Base-by-base conservation (phyloP, 1,140 invertebrate species). In the Aphelenchoides fujianensis region DNA sequence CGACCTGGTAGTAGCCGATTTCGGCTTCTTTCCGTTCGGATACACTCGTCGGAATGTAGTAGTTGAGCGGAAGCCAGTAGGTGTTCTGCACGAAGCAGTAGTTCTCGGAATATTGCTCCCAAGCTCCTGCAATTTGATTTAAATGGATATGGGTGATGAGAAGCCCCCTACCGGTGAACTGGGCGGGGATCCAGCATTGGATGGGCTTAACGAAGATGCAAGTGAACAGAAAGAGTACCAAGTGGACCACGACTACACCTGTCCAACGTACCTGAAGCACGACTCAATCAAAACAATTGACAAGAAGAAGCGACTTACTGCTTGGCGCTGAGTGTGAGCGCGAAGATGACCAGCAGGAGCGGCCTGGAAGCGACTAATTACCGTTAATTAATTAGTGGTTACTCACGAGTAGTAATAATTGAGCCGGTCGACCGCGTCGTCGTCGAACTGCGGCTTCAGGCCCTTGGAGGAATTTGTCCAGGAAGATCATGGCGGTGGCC, bases 331-430 rank as follows among this genome's bases (percentile, higher is more conserved):
- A 83, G 72, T 3, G 82, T 83, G 32, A 83, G 68, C 9, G 83
- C 80, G 63, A 83, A 83, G 36, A 83, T 79, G 53, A 84, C 81
- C 19, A 82, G 78, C 9, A 88, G 81, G 67, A 86, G 84, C 27
- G 85, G 85, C 9, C 86, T 86, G 72, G 85, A 87, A 52, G 84
- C 78, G 72, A 86, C 84, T n/a, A 7, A 70, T 37, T 70, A 68
- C 28, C 16, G 1, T 2, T 32, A 19, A 28, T 48, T 2, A 28
- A 72, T 31, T 75, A 74, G 61, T 36, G 19, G 41, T 57, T 70
- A 86, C 79, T n/a, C 84, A 85, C 2, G 86, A 87, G 75, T 86
- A 87, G 59, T 85, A 84, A 75, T 88, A 87, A 74, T 87, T 87
- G 23, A 88, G 79, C 62, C 87, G 76, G 79, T 88, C 87, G 54